Percentiles rank a stretch among this genome's conserved stretches.
Conservation (phyloP, 2,797 vertebrate genomes). For the Hephaestus fuliginosus region DNA sequence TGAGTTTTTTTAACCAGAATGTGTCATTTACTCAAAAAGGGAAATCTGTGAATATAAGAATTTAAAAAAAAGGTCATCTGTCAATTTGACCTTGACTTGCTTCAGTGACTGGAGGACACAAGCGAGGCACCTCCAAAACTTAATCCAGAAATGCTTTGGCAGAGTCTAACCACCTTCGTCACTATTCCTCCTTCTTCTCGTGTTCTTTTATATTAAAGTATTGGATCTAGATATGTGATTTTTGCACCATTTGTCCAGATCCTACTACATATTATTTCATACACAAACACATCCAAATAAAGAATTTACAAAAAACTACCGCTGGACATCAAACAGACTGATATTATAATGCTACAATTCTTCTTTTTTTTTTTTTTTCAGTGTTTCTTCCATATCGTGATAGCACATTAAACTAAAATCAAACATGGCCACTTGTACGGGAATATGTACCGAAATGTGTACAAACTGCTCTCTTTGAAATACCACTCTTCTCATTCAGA, state of each 20-base stretch:
- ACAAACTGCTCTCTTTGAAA: constrained; percentile 68
- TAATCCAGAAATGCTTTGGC: constrained; percentile 60
- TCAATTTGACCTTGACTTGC: constrained; percentile 35
- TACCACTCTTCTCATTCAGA: constrained; percentile 51
- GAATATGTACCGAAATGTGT: constrained; percentile 64
- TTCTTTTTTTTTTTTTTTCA: constrained; percentile 57
- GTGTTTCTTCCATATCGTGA: constrained; percentile 65
- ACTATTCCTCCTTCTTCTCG: constrained; percentile 17
- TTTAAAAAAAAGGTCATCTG: constrained; percentile 30
- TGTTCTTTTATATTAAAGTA: constrained; percentile 46
- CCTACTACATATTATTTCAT: constrained; percentile 67
- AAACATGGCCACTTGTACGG: constrained; percentile 69
- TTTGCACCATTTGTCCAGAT: constrained; percentile 66
- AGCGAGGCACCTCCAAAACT: constrained; percentile 36
- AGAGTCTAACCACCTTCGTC: constrained; percentile 48
- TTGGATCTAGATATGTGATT: constrained; percentile 70
- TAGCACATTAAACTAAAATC: constrained; percentile 72
- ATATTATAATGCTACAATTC: constrained; percentile 78
- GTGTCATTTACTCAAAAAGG: not conserved
- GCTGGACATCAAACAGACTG: constrained; percentile 79
- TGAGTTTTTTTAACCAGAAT: not conserved
- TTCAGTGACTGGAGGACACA: constrained; percentile 31
- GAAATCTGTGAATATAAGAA: constrained; percentile 26
- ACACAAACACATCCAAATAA: constrained; percentile 79
- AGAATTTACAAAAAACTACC: constrained; percentile 79